Base-by-base conservation (phyloP, 2,888 invertebrate species). In the Dryobotodes eremita region DNA sequence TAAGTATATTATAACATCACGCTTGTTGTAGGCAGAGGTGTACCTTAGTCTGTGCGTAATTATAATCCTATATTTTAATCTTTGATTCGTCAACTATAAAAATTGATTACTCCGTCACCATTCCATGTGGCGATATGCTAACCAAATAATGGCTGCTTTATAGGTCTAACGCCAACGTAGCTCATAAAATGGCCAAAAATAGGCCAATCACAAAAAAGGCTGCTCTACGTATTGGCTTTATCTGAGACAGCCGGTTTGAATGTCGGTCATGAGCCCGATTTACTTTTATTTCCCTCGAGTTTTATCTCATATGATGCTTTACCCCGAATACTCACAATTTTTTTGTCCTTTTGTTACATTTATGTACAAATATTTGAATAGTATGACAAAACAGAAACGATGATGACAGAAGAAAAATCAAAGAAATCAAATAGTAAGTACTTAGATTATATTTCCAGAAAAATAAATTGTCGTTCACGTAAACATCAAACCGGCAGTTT, bases 241-340 rank as follows among this genome's bases (percentile, higher is more conserved):
- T 93, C 91, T 92, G 86, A 90, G 90, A 91, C 89, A 89, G 90
- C 86, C 91, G 88, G 90, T 92, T 93, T 90, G 91, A 93, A 92
- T 92, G 92, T 87, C 92, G 91, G 91, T 91, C 93, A 89, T 91
- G 91, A 92, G 92, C 88, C 89, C 91, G 90, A 92, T 94, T 93
- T 92, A 88, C 90, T 93, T 89, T 93, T 93, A 94, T 94, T 93
- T 92, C 93, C 92, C 92, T 71, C 70, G 92, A 91, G 92, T 86
- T 92, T 89, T 91, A 91, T 92, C 88, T 88, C 88, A 86, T 86
- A 84, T 79, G 79, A 86, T 81, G 74, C 84, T 89, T 82, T 84
- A 50, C 74, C 71, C 75, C 62, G 77, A 53, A 81, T 66, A 76
- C 53, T 59, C 76, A 76, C 79, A 73, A 73, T 73, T 75, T 79